Evolutionary conservation across 2,888 invertebrate species (phyloP).

Genomic region (Melolontha melolontha): DNA sequence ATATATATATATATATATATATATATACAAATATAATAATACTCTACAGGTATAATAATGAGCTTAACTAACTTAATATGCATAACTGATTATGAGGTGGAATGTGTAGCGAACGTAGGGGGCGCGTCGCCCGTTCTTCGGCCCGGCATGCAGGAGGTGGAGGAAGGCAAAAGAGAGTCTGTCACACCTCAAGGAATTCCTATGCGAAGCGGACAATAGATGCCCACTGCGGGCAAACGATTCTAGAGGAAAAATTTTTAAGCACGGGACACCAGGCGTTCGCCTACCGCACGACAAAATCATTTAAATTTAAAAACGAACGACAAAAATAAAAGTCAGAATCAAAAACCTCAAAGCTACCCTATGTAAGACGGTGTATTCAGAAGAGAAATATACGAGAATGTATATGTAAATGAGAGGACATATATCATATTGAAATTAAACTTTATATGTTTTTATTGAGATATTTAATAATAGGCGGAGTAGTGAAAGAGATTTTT

Average conservation of each 20-base stretch:
- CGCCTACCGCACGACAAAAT: slow-evolving; percentile 57
- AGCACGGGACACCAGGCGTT: slow-evolving; percentile 50
- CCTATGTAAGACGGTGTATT: too few relatives aligned
- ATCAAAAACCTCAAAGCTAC: too few relatives aligned
- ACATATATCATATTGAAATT: too few relatives aligned
- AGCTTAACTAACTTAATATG: slow-evolving; percentile 66
- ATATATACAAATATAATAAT: slow-evolving; percentile 64
- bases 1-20: slow-evolving; percentile 34
- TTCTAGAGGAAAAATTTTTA: slow-evolving; percentile 23
- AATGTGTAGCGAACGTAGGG: slow-evolving; percentile 55
- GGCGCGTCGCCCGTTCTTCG: slow-evolving; percentile 38
- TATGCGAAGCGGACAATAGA: slow-evolving; percentile 54
- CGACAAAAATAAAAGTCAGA: background rate
- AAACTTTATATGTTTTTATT: too few relatives aligned
- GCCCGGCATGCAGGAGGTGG: slow-evolving; percentile 47
- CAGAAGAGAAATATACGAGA: too few relatives aligned
- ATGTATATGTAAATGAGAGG: too few relatives aligned
- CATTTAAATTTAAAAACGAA: slow-evolving; percentile 50
- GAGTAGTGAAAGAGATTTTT: too few relatives aligned
- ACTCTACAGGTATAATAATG: slow-evolving; percentile 64
- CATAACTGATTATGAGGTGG: slow-evolving; percentile 64
- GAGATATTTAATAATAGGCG: too few relatives aligned
- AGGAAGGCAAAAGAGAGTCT: slow-evolving; percentile 44
- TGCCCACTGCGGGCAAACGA: slow-evolving; percentile 53
- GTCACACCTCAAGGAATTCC: slow-evolving; percentile 56